Conservation (phyloP, 1,140 invertebrate genomes). For the Drosophila nebulosa region DNA sequence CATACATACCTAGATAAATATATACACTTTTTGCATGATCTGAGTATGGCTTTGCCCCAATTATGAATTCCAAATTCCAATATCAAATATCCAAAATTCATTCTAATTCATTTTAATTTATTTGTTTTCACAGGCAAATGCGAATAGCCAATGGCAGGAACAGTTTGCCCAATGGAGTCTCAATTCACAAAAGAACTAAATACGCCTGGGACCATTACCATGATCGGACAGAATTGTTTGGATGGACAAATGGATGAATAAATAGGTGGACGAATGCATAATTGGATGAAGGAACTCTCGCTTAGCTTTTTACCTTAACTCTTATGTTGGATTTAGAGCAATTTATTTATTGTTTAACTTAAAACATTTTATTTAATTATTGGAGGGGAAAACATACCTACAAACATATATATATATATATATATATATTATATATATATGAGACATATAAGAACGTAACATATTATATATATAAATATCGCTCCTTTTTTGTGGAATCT, state of each 20-base stretch:
- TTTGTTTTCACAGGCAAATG: slow-evolving; percentile 65
- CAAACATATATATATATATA: too few relatives aligned
- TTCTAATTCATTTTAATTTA: not conserved
- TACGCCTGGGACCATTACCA: not conserved
- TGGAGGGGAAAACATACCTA: too few relatives aligned
- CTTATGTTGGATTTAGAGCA: slow-evolving; percentile 69
- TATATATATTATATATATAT: slow-evolving; percentile 16
- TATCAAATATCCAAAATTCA: not conserved
- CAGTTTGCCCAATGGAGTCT: slow-evolving; percentile 81
- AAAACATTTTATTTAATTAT: slow-evolving; percentile 54
- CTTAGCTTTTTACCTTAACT: slow-evolving; percentile 73
- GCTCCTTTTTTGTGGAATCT: slow-evolving; percentile 31
- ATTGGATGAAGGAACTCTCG: slow-evolving; percentile 39
- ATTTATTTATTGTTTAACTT: slow-evolving; percentile 75
- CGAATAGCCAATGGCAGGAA: slow-evolving; percentile 81
- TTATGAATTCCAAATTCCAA: not conserved
- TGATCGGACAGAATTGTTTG: not conserved
- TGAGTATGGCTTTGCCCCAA: slow-evolving; percentile 29
- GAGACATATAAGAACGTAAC: slow-evolving; percentile 11
- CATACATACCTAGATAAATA: too few relatives aligned
- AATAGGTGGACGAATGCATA: not conserved
- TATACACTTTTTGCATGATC: not conserved
- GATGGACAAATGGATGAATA: not conserved
- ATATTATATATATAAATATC: slow-evolving; percentile 18
- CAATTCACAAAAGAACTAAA: slow-evolving; percentile 79